Conservation (phyloP, 2,797 vertebrate genomes). For the Eospalax fontanierii region DNA sequence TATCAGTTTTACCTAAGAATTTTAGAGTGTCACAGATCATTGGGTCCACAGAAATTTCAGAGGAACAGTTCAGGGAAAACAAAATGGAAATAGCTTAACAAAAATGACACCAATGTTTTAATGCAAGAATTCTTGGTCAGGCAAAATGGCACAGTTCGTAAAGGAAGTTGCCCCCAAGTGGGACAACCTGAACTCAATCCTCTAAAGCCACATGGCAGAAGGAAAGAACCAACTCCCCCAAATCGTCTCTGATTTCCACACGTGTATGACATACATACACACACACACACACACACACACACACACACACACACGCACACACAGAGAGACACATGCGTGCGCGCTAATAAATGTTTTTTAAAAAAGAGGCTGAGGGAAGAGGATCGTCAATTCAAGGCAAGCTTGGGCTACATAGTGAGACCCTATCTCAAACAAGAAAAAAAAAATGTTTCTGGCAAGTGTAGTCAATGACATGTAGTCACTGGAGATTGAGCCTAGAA, state of each 20-base stretch:
- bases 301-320: too few relatives aligned
- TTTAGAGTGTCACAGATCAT: background rate
- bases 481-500: background rate
- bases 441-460: background rate
- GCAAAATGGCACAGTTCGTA: background rate
- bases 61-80: background rate
- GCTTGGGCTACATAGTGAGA: background rate
- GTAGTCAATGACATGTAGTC: background rate
- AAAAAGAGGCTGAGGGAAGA: background rate
- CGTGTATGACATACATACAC: background rate
- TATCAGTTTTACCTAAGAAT: slow-evolving; percentile 26
- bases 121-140: background rate
- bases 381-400: background rate
- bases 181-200: background rate
- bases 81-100: slow-evolving; percentile 38
- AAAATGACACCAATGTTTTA: background rate
- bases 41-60: slow-evolving; percentile 9
- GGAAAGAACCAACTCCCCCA: background rate
- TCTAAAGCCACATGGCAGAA: background rate
- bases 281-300: background rate
- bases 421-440: background rate
- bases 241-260: background rate
- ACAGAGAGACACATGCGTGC: background rate
- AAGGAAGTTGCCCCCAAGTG: background rate
- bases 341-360: background rate